Conservation (phyloP, 1,140 invertebrate genomes). For the Drosophila dunni region DNA sequence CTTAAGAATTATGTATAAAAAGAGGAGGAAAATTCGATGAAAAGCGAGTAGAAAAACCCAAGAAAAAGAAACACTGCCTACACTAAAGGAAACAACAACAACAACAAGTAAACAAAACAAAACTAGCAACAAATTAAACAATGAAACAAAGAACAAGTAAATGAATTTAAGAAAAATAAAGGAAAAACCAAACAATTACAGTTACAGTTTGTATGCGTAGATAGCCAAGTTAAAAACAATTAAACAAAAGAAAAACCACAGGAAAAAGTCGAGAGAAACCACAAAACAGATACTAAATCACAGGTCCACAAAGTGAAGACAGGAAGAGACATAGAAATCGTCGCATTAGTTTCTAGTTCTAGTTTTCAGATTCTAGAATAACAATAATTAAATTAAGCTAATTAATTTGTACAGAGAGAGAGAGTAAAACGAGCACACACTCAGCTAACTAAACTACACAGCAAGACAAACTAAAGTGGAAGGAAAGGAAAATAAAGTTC, state of each 20-base stretch:
- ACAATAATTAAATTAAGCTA: constrained; percentile 48
- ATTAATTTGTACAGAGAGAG: constrained; percentile 45
- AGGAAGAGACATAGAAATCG: background rate
- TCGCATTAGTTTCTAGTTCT: constrained; percentile 36
- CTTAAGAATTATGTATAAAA: constrained; percentile 51
- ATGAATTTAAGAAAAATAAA: constrained; percentile 62
- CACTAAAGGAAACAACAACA: constrained; percentile 53
- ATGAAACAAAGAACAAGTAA: constrained; percentile 74
- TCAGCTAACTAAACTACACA: constrained; percentile 37
- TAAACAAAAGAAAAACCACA: constrained; percentile 41
- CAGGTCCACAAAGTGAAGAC: constrained; percentile 25
- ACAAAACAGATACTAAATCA: constrained; percentile 12
- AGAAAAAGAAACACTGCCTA: constrained; percentile 79
- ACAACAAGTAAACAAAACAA: constrained; percentile 37
- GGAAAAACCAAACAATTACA: constrained; percentile 24
- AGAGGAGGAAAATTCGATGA: constrained; percentile 2
- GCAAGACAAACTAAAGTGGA: constrained; percentile 14
- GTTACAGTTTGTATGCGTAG: constrained; percentile 67
- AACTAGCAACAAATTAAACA: constrained; percentile 79
- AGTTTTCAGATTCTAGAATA: constrained; percentile 34
- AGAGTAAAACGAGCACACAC: constrained; percentile 30
- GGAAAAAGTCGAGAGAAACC: constrained; percentile 21
- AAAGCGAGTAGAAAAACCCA: constrained; percentile 50
- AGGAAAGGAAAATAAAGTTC: constrained; percentile 60
- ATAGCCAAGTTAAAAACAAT: constrained; percentile 80